Base-by-base conservation (phyloP, 2,888 invertebrate genomes). In the Aromia moschata region DNA sequence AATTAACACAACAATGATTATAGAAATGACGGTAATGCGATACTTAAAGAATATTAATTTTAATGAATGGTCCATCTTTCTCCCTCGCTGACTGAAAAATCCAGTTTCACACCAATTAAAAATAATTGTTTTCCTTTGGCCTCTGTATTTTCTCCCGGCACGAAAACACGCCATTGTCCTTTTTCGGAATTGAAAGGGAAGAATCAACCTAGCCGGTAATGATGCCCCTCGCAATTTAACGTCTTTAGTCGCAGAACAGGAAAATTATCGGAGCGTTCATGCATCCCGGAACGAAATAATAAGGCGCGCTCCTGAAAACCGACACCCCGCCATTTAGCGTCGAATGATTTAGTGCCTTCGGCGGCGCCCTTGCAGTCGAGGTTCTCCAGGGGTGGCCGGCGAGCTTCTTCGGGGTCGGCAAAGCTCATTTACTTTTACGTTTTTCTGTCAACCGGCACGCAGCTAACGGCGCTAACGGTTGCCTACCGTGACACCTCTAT, bases 211-310 rank as follows among this genome's bases (percentile, higher is more conserved):
- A 15, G 11, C 17, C 33, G 43, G 40, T 49, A 57, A 40, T 52
- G 51, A 41, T 44, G 44, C 51, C 18, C 44, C 51, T 44, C 43
- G 49, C 25, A 36, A 51, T 51, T 49, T 36, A 43, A 25, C 51
- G 47, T 57, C 43, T 44, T 53, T 53, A 58, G 58, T 58, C 53
- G 37, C 62, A 64, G 64, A 56, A 66, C 68, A 68, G 68, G 66
- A 68, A 68, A 66, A 68, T 68, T 68, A 68, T 64, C 61, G 68
- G 44, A 68, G 68, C 66, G 66, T 66, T 66, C 66, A 68, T 66
- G 66, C 68, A 66, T 59, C 51, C 56, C 56, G 20, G 58, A 61
- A 65, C 62, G 64, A 62, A 66, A 68, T 68, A 68, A 68, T 68
- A 66, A 68, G 66, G 58, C 62, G 65, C 64, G 58, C 64, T 64